phyloP scores from a whole-genome alignment of 1,140 invertebrate genomes.

The Brachionus manjavacas region DNA sequence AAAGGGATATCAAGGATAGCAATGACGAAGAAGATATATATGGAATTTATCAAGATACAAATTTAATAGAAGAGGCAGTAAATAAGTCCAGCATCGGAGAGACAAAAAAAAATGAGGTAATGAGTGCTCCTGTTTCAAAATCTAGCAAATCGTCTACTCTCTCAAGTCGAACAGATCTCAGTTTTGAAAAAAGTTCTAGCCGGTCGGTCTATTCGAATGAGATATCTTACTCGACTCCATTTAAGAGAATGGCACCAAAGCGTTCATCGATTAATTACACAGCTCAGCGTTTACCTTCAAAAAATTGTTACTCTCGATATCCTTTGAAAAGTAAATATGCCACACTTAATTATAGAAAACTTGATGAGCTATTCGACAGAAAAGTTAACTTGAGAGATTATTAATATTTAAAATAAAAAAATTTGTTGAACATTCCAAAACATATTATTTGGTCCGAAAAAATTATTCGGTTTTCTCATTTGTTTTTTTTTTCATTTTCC shows the following conservation, averaged over 20 bases:
- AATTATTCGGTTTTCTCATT: not conserved
- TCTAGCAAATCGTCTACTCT: not conserved
- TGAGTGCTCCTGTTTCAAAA: not conserved
- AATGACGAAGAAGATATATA: conserved; percentile 30
- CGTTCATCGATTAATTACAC: not conserved
- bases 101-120: not conserved
- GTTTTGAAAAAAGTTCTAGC: not conserved
- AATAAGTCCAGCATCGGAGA: not conserved
- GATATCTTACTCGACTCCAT: not conserved
- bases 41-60: conserved; percentile 29
- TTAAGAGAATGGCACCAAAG: conserved; percentile 1
- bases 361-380: conserved; percentile 5
- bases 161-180: not conserved
- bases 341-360: not conserved
- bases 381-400: not conserved
- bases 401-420: not conserved
- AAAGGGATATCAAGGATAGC: conserved; percentile 32
- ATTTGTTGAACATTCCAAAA: not conserved
- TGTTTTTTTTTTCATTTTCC: not conserved
- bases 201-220: not conserved
- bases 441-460: not conserved
- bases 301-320: not conserved
- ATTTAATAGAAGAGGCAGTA: not conserved
- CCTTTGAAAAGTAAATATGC: not conserved
- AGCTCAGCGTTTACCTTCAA: not conserved